A percentile compares a stretch with the other conserved stretches of the same genome.
Conservation (phyloP, 1,140 invertebrate species). For the Drosophila pectinifera region DNA sequence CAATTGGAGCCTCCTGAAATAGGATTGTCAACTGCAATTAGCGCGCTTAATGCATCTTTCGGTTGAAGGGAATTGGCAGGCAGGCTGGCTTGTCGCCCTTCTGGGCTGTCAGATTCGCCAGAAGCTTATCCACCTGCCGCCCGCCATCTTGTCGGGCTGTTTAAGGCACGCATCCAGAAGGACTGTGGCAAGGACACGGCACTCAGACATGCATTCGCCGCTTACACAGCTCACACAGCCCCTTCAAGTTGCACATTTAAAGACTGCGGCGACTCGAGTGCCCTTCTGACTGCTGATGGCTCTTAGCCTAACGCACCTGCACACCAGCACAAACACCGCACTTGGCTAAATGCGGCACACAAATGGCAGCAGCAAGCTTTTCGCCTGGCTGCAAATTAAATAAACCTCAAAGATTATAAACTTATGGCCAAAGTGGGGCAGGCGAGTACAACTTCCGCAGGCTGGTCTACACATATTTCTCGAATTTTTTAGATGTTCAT, state of each 20-base stretch:
- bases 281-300: conserved; percentile 52
- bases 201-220: conserved; percentile 62
- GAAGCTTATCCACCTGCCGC: conserved; percentile 34
- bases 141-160: conserved; percentile 40
- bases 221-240: conserved; percentile 16
- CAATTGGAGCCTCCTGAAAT: conserved; percentile 32
- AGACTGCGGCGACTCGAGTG: conserved; percentile 61
- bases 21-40: conserved; percentile 75
- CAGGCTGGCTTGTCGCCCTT: conserved; percentile 19
- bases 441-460: background rate
- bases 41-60: conserved; percentile 61
- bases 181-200: conserved; percentile 48
- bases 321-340: conserved; percentile 15
- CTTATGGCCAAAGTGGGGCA: conserved; percentile 36
- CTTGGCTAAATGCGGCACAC: conserved; percentile 25
- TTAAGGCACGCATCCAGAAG: conserved; percentile 35
- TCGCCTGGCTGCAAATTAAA: conserved; percentile 56
- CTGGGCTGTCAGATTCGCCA: conserved; percentile 23
- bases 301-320: conserved; percentile 53
- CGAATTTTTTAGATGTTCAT: background rate
- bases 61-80: conserved; percentile 38
- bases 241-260: conserved; percentile 66
- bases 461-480: background rate
- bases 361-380: conserved; percentile 22
- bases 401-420: conserved; percentile 43